Base-by-base conservation (phyloP, 1,140 invertebrate genomes). In the Drosophila nikananu region DNA sequence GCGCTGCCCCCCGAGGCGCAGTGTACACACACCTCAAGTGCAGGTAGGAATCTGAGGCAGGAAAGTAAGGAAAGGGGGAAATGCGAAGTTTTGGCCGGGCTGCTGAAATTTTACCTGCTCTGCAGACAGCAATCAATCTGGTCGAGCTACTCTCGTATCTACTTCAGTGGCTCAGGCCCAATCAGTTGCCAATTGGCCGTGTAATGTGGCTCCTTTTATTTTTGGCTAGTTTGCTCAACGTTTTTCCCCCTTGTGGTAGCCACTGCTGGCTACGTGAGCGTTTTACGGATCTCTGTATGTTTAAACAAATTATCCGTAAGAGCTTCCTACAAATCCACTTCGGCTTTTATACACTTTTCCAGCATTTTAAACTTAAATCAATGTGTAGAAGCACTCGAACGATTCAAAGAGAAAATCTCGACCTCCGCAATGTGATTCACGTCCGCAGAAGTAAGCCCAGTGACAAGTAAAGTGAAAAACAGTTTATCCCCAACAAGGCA, bases 121-220 rank as follows among this genome's bases (percentile, higher is more conserved):
- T 12, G 52, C 70, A 73, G 48, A 58, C 62, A 44, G 64, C 72
- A 52, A 77, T 77, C 74, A 77, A 77, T 77, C 75, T 70, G 63
- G 32, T 63, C 63, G 44, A 57, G 51, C 52, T 62, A 41, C 63
- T 52, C 46, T 63, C 35, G 49, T 42, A 63, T 63, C 54, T 57
- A 59, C 66, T 67, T 64, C 58, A 71, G 44, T 58, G 75, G 46
- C 19, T 54, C 49, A 61, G 51, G 59, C 55, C 62, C 77, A 80
- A 80, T 80, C 77, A 80, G 77, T 80, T 72, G 52, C 51, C 77
- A 80, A 80, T 80, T 80, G 77, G 64, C 77, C 68, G 48, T 80
- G 77, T 80, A 80, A 80, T 80, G 70, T 58, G 77, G 52, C 21
- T 60, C 46, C 59, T 65, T 48, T 70, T 77, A 60, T 66, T 67